phyloP scores from a whole-genome alignment of 2,113 vertebrate genomes.

The Cryptomyrus ogoouensis region DNA sequence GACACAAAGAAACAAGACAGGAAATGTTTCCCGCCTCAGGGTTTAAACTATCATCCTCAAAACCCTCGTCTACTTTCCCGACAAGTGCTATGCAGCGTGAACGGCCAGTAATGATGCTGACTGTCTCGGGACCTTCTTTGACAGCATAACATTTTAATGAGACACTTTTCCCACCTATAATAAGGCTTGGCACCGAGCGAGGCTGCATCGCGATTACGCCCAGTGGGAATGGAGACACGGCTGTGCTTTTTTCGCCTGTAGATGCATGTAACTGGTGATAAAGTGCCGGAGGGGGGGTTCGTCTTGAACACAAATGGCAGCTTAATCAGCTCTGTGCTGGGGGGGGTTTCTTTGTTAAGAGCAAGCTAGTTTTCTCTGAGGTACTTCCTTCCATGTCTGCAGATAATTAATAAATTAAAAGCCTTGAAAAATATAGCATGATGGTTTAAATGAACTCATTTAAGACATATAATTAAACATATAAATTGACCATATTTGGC shows the following conservation, averaged over 20 bases:
- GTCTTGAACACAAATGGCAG: background rate
- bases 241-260: constrained; percentile 27
- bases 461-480: background rate
- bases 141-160: constrained; percentile 37
- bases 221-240: background rate
- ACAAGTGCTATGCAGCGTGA: constrained; percentile 35
- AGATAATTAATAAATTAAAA: background rate
- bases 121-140: constrained; percentile 21
- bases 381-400: background rate
- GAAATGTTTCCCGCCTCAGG: constrained; percentile 33
- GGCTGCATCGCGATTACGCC: constrained; percentile 32
- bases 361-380: background rate
- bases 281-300: background rate
- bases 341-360: background rate
- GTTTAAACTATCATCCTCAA: constrained; percentile 35
- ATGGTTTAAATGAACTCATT: background rate
- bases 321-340: background rate
- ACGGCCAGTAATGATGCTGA: background rate
- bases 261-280: constrained; percentile 23
- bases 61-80: constrained; percentile 48
- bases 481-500: background rate
- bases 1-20: constrained; percentile 23
- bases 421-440: background rate
- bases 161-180: constrained; percentile 38
- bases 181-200: constrained; percentile 40